A percentile compares a stretch with the other conserved stretches of the same genome.
phyloP scores from a whole-genome alignment of 2,888 invertebrate genomes.

The Epirrhoe alternata region DNA sequence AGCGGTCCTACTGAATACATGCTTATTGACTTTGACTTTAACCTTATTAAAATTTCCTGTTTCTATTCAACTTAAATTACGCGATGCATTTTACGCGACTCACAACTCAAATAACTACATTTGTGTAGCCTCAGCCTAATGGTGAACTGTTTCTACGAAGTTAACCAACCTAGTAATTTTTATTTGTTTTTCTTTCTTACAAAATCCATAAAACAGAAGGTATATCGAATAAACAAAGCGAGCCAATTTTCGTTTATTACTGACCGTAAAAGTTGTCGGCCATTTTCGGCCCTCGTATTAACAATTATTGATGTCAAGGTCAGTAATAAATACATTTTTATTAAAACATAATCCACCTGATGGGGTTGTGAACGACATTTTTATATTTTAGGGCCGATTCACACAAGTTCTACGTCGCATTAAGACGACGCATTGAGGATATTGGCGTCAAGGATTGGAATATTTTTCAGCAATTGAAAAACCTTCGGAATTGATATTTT shows the following conservation, averaged over 20 bases:
- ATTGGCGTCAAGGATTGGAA: too few species aligned
- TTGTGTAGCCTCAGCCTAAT: not conserved
- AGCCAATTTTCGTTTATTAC: constrained; percentile 43
- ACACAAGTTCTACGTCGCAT: not conserved
- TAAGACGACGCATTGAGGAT: not conserved
- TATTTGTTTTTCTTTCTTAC: constrained; percentile 22
- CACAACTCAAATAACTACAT: too few species aligned
- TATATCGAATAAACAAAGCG: constrained; percentile 43
- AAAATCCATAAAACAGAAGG: constrained; percentile 29
- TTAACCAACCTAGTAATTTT: not conserved
- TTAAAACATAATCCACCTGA: constrained; percentile 21
- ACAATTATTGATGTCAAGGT: constrained; percentile 30
- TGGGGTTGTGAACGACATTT: constrained; percentile 17
- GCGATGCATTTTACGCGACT: too few species aligned
- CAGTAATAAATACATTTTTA: constrained; percentile 29
- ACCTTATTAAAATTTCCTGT: too few species aligned
- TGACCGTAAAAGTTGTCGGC: constrained; percentile 32
- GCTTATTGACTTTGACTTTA: too few species aligned
- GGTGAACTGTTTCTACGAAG: constrained; percentile 9
- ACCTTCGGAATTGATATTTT: too few species aligned
- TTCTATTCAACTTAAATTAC: too few species aligned
- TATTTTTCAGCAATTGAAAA: too few species aligned
- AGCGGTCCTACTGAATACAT: too few species aligned
- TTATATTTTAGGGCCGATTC: constrained; percentile 16
- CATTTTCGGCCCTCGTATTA: constrained; percentile 29